Conservation (phyloP, 1,140 invertebrate genomes). For the Drosophila malerkotliana region DNA sequence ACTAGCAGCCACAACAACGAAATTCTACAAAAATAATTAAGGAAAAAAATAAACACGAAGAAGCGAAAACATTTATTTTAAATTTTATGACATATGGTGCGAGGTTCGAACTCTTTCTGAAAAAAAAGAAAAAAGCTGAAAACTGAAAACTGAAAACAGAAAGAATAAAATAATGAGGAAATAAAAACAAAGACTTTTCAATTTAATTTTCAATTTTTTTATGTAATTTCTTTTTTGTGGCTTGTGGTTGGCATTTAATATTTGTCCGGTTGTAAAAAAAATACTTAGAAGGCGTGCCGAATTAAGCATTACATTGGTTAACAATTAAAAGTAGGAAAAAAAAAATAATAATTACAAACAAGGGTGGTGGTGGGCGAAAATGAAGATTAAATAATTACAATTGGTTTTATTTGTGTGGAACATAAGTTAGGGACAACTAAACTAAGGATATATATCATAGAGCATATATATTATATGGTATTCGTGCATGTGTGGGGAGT, state of each 20-base stretch:
- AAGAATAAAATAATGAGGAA: slow-evolving; percentile 18
- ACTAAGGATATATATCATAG: slow-evolving; percentile 51
- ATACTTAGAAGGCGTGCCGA: slow-evolving; percentile 50
- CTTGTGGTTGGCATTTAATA: slow-evolving; percentile 17
- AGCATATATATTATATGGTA: slow-evolving; percentile 24
- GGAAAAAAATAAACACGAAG: slow-evolving; percentile 19
- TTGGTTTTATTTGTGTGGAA: slow-evolving; percentile 37
- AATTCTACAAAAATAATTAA: slow-evolving; percentile 75
- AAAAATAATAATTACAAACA: slow-evolving; percentile 8
- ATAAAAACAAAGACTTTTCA: slow-evolving; percentile 32
- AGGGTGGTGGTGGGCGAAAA: background rate
- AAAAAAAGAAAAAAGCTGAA: background rate
- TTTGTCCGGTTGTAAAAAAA: slow-evolving; percentile 54
- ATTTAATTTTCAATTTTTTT: slow-evolving; percentile 38
- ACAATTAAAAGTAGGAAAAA: slow-evolving; percentile 28
- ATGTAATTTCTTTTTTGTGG: slow-evolving; percentile 24
- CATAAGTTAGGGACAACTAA: slow-evolving; percentile 59
- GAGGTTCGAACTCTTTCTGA: background rate
- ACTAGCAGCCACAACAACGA: slow-evolving; percentile 59
- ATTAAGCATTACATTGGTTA: slow-evolving; percentile 25
- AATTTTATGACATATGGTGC: slow-evolving; percentile 10
- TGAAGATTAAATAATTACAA: slow-evolving; percentile 57
- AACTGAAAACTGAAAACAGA: background rate
- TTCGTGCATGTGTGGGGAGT: background rate
- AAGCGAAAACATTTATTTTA: slow-evolving; percentile 33